Evolutionary conservation across 2,888 invertebrate genomes (phyloP).

Genomic region (Branchipolynoe longqiensis): DNA sequence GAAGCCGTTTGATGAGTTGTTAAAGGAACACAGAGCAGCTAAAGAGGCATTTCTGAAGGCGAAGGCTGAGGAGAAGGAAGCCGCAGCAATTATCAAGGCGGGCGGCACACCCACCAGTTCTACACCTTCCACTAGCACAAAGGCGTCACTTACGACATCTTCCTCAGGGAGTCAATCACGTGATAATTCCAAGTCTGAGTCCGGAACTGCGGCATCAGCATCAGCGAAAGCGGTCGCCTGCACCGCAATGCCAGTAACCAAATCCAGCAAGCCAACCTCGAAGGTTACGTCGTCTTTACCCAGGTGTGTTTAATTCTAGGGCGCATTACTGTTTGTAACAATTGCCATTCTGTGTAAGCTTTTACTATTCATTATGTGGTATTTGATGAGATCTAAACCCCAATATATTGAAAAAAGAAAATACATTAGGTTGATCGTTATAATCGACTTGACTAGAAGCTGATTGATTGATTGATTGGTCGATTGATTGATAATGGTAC

Average conservation of each 20-base stretch:
- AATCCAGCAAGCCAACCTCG: slow-evolving; percentile 1
- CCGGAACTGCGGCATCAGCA: neutral
- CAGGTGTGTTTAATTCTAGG: too few species aligned
- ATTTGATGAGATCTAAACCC: too few species aligned
- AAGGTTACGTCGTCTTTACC: slow-evolving; percentile 15
- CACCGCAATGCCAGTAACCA: neutral
- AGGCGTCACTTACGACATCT: neutral
- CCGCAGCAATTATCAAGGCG: slow-evolving; percentile 58
- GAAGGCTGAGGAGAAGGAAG: slow-evolving; percentile 70
- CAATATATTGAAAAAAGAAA: too few species aligned
- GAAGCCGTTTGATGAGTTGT: slow-evolving; percentile 88
- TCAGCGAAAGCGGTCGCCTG: slow-evolving; percentile 4
- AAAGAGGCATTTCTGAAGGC: slow-evolving; percentile 72
- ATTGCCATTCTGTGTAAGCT: neutral
- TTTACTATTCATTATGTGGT: too few species aligned
- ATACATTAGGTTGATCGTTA: too few species aligned
- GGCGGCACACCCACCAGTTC: slow-evolving; percentile 5
- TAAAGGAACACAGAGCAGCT: slow-evolving; percentile 87
- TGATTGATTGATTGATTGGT: too few species aligned
- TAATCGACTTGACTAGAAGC: too few species aligned
- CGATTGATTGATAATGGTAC: too few species aligned
- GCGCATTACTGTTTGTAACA: too few species aligned
- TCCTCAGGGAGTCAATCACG: neutral
- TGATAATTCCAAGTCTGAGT: neutral
- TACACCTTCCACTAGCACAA: neutral